Evolutionary conservation across 2,113 vertebrate genomes (phyloP).

Genomic region (Orthonyx spaldingii): DNA sequence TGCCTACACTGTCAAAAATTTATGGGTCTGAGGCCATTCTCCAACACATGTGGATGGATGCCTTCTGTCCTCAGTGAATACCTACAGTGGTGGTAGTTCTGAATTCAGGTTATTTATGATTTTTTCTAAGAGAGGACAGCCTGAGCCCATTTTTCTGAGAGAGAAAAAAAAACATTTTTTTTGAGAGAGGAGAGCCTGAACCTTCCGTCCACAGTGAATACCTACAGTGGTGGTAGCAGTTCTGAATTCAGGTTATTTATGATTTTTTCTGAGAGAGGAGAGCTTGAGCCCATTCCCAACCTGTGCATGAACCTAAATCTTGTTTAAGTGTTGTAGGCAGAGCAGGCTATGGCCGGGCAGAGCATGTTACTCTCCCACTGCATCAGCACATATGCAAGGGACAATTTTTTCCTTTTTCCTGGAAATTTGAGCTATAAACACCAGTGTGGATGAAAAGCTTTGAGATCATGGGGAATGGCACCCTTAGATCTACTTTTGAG

Average conservation of each 20-base stretch:
- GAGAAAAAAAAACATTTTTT: no score
- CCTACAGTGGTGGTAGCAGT: background rate
- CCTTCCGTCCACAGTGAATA: no score
- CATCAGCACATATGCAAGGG: background rate
- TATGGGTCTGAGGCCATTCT: background rate
- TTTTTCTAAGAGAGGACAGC: no score
- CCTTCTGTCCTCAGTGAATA: background rate
- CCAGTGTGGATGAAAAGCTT: background rate
- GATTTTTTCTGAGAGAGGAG: background rate
- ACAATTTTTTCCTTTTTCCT: background rate
- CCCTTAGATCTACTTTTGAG: background rate
- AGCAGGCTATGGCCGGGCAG: background rate
- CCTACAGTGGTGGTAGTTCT: no score
- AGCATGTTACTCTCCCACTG: background rate
- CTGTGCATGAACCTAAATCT: background rate
- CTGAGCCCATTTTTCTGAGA: no score
- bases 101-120: no score
- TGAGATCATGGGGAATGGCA: background rate
- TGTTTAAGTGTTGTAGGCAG: background rate
- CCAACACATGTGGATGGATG: background rate
- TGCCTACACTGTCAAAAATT: background rate
- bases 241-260: background rate
- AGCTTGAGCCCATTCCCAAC: background rate
- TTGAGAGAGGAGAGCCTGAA: no score
- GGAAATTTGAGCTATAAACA: background rate